Conservation (phyloP, 2,113 vertebrate genomes). For the Salminus brasiliensis region DNA sequence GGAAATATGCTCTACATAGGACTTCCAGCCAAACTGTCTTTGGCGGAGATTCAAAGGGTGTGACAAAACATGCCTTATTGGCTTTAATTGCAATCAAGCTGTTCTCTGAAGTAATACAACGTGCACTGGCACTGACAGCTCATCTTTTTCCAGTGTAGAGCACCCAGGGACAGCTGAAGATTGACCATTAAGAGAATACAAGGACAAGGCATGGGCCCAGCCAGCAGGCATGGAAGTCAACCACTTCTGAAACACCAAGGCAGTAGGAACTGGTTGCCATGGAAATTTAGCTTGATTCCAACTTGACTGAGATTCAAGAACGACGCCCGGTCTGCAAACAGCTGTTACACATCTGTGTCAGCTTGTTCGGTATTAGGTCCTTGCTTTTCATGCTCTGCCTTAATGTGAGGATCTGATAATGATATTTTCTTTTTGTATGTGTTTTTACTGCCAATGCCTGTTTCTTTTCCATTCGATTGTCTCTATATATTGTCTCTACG, state of each 20-base stretch:
- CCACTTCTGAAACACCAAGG: slow-evolving; percentile 43
- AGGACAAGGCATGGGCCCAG: slow-evolving; percentile 29
- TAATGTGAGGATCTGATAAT: background rate
- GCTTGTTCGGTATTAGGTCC: slow-evolving; percentile 24
- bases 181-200: slow-evolving; percentile 33
- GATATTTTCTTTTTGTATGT: background rate
- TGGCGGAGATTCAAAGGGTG: background rate
- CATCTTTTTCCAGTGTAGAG: slow-evolving; percentile 14
- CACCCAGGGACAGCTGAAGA: slow-evolving; percentile 11
- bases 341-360: slow-evolving; percentile 52
- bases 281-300: slow-evolving; percentile 53
- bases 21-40: background rate
- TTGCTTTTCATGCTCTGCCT: background rate
- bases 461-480: background rate
- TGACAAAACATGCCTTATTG: slow-evolving; percentile 6
- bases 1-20: background rate
- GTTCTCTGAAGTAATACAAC: slow-evolving; percentile 4
- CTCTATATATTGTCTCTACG: background rate
- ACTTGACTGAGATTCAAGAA: slow-evolving; percentile 44
- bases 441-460: background rate
- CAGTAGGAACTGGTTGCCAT: slow-evolving; percentile 56
- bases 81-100: slow-evolving; percentile 25
- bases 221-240: slow-evolving; percentile 29
- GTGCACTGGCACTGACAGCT: background rate
- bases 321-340: slow-evolving; percentile 44